Base-by-base conservation (phyloP, 1,140 invertebrate genomes). In the Drosophila melanica region DNA sequence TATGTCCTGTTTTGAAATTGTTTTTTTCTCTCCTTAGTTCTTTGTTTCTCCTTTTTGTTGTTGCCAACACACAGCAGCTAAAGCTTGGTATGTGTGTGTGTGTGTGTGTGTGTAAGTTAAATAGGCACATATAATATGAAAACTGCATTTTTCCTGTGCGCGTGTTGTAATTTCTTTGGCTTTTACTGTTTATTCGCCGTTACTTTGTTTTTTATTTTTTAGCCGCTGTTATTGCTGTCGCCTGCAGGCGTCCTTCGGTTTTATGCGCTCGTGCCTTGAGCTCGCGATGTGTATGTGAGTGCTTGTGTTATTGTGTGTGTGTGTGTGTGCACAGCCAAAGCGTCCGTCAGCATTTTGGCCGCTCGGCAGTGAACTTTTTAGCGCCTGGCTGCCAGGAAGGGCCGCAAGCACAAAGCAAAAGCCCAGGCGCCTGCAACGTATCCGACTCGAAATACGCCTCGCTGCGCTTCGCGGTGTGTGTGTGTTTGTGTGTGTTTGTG, bases 121-220 rank as follows among this genome's bases (percentile, higher is more conserved):
- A 76, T 64, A 82, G 64, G 70, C 62, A 51, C 50, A 85, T 58
- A 77, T 45, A 77, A 86, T 81, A 86, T 68, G 71, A 81, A 87
- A 86, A 86, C 87, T 86, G 84, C 84, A 86, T 87, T 86, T 86
- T 82, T 82, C 78, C 72, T 77, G 68, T 75, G 62, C 51, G 54
- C 70, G 37, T 51, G 37, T 75, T 74, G 57, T 72, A 66, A 67
- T 77, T 60, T 53, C 67, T 62, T 71, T 68, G 55, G 53, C 20
- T 45, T 45, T 23, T 54, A 47, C 57, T 44, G 48, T 57, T 27
- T 27, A 6, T 27, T 27, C 27, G 27, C 27, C 27, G 27, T 27
- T 27, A 27, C 27, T 27, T 27, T 27, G 27, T 27, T 27, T 27
- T 27, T 27, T 51, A 18, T 47, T 47, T 48, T 66, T 42, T 57